phyloP scores from a whole-genome alignment of 1,140 invertebrate genomes.

The Drosophila murphyi region DNA sequence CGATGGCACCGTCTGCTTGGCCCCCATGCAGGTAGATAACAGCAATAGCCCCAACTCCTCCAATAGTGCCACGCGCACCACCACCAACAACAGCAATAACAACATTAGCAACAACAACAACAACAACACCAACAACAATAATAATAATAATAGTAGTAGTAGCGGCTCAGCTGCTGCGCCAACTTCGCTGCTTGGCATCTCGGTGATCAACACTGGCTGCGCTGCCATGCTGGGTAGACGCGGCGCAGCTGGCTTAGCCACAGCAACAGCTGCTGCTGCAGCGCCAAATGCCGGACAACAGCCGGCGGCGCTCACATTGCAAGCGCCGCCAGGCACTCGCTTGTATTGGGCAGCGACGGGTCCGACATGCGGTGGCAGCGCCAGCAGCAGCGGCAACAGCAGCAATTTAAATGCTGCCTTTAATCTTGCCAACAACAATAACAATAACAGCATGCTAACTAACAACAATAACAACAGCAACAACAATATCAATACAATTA shows the following conservation, averaged over 20 bases:
- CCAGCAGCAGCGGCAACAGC: conserved; percentile 13
- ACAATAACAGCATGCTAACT: conserved; percentile 39
- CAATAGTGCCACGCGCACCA: conserved; percentile 26
- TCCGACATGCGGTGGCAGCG: conserved; percentile 1
- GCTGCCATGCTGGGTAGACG: conserved; percentile 29
- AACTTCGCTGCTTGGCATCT: conserved; percentile 29
- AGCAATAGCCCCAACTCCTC: conserved; percentile 38
- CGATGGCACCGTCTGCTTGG: conserved; percentile 92
- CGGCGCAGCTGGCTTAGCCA: conserved; percentile 12
- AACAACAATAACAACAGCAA: conserved; percentile 37
- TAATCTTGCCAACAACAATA: conserved; percentile 27
- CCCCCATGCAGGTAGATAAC: conserved; percentile 90
- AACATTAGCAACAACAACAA: conserved; percentile 34
- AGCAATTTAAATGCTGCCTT: conserved; percentile 3
- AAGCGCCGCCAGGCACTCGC: conserved; percentile 39
- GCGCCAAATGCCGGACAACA: conserved; percentile 16
- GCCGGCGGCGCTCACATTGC: conserved; percentile 37
- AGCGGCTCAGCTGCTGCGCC: conserved; percentile 34
- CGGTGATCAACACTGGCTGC: conserved; percentile 41
- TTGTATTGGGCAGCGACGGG: conserved; percentile 40
- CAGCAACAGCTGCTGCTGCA: neutral
- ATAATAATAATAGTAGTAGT: conserved; percentile 27
- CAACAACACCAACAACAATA: conserved; percentile 34
- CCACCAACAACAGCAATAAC: conserved; percentile 34
- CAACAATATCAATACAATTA: conserved; percentile 42